phyloP scores from a whole-genome alignment of 1,140 invertebrate species.

The Drosophila oshimai region DNA sequence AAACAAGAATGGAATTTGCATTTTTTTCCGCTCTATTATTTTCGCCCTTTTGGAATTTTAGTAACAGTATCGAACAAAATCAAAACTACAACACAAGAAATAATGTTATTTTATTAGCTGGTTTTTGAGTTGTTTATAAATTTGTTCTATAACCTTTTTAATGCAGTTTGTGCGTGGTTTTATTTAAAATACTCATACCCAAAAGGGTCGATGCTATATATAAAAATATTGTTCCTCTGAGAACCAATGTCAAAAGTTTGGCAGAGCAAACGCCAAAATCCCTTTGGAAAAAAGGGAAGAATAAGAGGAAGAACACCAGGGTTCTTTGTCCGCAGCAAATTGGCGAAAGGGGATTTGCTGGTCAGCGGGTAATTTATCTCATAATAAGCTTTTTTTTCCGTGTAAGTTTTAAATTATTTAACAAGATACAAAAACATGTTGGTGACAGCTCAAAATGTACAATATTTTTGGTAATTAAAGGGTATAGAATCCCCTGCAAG shows the following conservation, averaged over 20 bases:
- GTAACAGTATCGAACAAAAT: too few relatives aligned
- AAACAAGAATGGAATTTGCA: constrained; percentile 78
- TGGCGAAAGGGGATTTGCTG: constrained; percentile 14
- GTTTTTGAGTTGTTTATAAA: constrained; percentile 14
- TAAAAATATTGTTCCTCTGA: too few relatives aligned
- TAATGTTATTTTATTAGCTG: constrained; percentile 60
- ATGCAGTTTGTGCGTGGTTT: constrained; percentile 56
- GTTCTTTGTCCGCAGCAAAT: too few relatives aligned
- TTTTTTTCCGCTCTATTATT: constrained; percentile 58
- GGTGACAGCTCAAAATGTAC: constrained; percentile 34
- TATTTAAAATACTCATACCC: too few relatives aligned
- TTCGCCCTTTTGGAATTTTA: constrained; percentile 54
- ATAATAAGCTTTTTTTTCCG: constrained; percentile 61
- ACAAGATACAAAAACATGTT: constrained; percentile 10
- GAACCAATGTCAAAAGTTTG: constrained; percentile 68
- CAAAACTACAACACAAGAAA: constrained; percentile 37
- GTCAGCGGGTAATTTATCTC: constrained; percentile 43
- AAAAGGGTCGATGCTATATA: too few relatives aligned
- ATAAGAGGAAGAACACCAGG: constrained; percentile 8
- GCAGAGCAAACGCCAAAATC: constrained; percentile 71
- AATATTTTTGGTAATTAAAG: constrained; percentile 72
- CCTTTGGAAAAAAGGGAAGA: too few relatives aligned
- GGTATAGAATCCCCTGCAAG: constrained; percentile 48
- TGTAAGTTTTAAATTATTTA: constrained; percentile 51
- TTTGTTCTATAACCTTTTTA: constrained; percentile 68